phyloP scores from a whole-genome alignment of 2,888 invertebrate genomes.

The Campoplex nolae region DNA sequence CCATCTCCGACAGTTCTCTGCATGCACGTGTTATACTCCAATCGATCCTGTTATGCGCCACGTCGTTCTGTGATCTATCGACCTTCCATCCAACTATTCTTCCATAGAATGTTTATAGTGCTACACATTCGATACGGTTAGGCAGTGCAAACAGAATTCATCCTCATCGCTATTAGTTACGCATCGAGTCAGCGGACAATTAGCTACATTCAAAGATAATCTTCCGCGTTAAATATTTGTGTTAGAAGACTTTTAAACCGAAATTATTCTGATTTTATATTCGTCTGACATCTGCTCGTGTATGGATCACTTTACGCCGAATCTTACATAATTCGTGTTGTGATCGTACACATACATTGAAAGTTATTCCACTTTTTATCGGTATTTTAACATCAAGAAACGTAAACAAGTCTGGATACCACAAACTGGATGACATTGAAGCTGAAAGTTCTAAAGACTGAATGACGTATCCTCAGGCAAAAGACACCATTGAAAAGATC shows the following conservation, averaged over 20 bases:
- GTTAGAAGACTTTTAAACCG: neutral
- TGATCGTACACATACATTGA: neutral
- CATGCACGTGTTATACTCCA: conserved; percentile 70
- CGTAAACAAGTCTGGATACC: neutral
- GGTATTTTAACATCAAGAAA: neutral
- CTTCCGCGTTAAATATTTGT: neutral
- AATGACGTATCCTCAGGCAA: conserved; percentile 23
- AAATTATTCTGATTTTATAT: neutral
- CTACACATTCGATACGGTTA: conserved; percentile 16
- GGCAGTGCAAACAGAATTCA: conserved; percentile 32
- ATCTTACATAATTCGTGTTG: neutral
- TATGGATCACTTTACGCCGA: neutral
- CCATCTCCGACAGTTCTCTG: conserved; percentile 47
- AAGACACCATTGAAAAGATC: neutral
- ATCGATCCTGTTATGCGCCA: conserved; percentile 74
- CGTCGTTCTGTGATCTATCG: conserved; percentile 76
- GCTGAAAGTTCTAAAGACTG: neutral
- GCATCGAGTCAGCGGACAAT: conserved; percentile 6
- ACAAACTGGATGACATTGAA: neutral
- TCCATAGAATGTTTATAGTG: conserved; percentile 25
- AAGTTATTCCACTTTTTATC: neutral
- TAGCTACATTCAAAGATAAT: neutral
- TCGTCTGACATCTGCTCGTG: neutral
- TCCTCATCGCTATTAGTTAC: conserved; percentile 37
- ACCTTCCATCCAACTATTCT: conserved; percentile 67